Evolutionary conservation across 2,113 vertebrate species (phyloP).

Genomic region (Ammodytes dubius): DNA sequence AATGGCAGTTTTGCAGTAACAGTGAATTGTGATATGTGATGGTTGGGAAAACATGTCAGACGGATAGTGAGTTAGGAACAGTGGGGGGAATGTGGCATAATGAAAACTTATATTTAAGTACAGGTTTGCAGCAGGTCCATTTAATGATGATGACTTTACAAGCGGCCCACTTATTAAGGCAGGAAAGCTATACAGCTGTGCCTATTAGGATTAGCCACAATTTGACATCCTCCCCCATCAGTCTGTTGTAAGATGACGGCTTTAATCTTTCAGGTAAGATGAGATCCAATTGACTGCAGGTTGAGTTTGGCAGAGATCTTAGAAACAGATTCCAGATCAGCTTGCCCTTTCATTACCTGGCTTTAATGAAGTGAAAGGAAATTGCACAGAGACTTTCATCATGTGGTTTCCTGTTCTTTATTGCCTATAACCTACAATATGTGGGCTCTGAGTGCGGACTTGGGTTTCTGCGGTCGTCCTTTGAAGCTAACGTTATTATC

Average conservation of each 20-base stretch:
- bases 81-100: background rate
- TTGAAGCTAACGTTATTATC: background rate
- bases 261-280: conserved; percentile 34
- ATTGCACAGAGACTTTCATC: conserved; percentile 27
- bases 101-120: background rate
- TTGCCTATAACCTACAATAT: background rate
- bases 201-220: conserved; percentile 31
- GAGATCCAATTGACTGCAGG: conserved; percentile 45
- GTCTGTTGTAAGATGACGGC: conserved; percentile 21
- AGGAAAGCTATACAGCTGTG: conserved; percentile 54
- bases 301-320: conserved; percentile 36
- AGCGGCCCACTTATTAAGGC: conserved; percentile 6
- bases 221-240: conserved; percentile 34
- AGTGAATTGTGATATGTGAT: background rate
- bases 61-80: background rate
- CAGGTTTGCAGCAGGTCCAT: conserved; percentile 9
- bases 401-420: conserved; percentile 25
- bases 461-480: background rate
- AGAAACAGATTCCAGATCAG: conserved; percentile 41
- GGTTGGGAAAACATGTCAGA: background rate
- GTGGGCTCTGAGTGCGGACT: background rate
- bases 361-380: conserved; percentile 28
- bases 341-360: conserved; percentile 25
- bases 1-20: background rate
- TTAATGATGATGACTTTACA: conserved; percentile 45